A percentile compares a stretch with the other conserved stretches of the same genome.
Evolutionary conservation across 2,113 vertebrate genomes (phyloP).

Genomic region (Pelusios castaneus): DNA sequence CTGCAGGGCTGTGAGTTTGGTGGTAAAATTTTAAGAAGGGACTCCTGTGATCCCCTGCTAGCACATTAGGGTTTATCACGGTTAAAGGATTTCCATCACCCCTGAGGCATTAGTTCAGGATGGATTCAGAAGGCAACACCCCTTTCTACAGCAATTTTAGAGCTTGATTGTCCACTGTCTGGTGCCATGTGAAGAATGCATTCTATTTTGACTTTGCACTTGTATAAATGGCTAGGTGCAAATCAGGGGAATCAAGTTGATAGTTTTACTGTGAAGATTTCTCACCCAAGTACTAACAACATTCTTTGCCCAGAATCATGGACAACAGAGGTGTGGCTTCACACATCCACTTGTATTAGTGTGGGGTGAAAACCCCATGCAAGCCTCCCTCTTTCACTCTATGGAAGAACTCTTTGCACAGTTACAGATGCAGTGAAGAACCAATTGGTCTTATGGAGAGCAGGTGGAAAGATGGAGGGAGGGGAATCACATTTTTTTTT

Average conservation of each 20-base stretch:
- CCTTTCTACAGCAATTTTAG: not conserved
- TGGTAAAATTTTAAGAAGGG: not conserved
- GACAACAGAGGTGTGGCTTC: not conserved
- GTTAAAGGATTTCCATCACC: not conserved
- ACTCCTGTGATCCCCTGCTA: not conserved
- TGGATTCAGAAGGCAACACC: not conserved
- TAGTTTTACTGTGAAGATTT: not conserved
- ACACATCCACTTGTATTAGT: not conserved
- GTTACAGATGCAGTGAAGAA: not conserved
- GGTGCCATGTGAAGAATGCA: not conserved
- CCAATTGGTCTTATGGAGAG: not conserved
- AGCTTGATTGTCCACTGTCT: not conserved
- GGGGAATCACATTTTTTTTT: not conserved
- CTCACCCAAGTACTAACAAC: not conserved
- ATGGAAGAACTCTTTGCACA: not conserved
- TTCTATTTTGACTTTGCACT: not conserved
- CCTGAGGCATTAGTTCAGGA: fast-evolving
- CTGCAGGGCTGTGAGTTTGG: not conserved
- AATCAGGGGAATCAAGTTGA: not conserved
- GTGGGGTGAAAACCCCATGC: not conserved
- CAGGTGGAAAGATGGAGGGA: not conserved
- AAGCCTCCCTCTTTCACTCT: not conserved
- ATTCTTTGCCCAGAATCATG: not conserved
- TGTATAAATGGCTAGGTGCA: fast-evolving
- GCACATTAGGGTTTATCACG: fast-evolving